phyloP scores from a whole-genome alignment of 2,888 invertebrate genomes.

The Sminthurinus aureus region DNA sequence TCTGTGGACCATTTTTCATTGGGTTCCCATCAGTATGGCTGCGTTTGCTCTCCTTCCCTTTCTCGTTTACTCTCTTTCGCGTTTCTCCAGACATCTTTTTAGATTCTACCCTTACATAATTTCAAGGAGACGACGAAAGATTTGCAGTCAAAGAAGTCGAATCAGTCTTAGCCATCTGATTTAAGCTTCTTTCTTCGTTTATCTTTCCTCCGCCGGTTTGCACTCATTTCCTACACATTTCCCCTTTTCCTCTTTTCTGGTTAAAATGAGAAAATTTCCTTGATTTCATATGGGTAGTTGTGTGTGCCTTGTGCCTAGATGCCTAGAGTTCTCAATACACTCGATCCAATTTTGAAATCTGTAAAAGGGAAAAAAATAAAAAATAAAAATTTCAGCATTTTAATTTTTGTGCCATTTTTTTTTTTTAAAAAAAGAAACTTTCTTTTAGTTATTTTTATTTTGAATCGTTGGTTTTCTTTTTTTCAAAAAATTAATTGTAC shows the following conservation, averaged over 20 bases:
- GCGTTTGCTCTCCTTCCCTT: constrained; percentile 15
- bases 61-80: constrained; percentile 10
- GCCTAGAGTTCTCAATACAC: not conserved
- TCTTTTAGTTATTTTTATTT: not conserved
- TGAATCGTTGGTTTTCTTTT: not conserved
- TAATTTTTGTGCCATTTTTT: not conserved
- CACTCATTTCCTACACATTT: not conserved
- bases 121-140: constrained; percentile 19
- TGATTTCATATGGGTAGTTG: not conserved
- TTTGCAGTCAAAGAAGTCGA: constrained; percentile 37
- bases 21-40: constrained; percentile 27
- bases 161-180: constrained; percentile 39
- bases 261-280: not conserved
- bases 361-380: not conserved
- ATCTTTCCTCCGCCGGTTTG: constrained; percentile 13
- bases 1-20: constrained; percentile 36
- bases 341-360: not conserved
- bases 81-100: not conserved
- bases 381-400: not conserved
- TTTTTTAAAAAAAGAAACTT: not conserved
- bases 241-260: constrained; percentile 7
- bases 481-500: not conserved
- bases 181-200: constrained; percentile 36
- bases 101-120: not conserved
- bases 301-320: no score